Conservation (phyloP, 1,140 invertebrate genomes). For the Saccostrea echinata region DNA sequence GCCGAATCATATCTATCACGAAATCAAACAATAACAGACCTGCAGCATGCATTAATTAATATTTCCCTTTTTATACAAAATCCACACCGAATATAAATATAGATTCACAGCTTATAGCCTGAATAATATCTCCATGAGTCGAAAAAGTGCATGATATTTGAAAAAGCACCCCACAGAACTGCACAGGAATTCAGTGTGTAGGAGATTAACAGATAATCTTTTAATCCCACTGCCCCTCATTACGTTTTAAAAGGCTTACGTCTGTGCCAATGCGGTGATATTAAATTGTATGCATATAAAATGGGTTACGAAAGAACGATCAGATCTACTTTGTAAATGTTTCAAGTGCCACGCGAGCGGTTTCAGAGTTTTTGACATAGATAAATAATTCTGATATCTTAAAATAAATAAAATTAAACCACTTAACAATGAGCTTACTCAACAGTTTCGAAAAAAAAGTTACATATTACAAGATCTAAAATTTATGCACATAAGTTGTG, state of each 20-base stretch:
- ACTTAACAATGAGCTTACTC: background rate
- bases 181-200: background rate
- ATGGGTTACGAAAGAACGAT: background rate
- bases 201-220: background rate
- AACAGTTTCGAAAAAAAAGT: background rate
- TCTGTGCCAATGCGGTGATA: background rate
- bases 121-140: too few species aligned
- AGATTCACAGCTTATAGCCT: too few species aligned
- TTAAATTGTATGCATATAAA: background rate
- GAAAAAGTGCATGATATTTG: too few species aligned
- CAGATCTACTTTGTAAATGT: background rate
- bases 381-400: slow-evolving; percentile 10
- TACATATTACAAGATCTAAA: background rate
- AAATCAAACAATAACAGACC: too few species aligned
- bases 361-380: background rate
- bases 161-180: background rate
- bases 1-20: too few species aligned
- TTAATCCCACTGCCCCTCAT: slow-evolving; percentile 7
- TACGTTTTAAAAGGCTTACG: background rate
- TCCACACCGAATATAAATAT: too few species aligned
- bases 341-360: slow-evolving; percentile 19
- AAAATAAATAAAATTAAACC: slow-evolving; percentile 9
- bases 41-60: too few species aligned
- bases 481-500: background rate
- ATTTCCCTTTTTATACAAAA: too few species aligned